Conservation (phyloP, 2,113 vertebrate genomes). For the Aramus guarauna region DNA sequence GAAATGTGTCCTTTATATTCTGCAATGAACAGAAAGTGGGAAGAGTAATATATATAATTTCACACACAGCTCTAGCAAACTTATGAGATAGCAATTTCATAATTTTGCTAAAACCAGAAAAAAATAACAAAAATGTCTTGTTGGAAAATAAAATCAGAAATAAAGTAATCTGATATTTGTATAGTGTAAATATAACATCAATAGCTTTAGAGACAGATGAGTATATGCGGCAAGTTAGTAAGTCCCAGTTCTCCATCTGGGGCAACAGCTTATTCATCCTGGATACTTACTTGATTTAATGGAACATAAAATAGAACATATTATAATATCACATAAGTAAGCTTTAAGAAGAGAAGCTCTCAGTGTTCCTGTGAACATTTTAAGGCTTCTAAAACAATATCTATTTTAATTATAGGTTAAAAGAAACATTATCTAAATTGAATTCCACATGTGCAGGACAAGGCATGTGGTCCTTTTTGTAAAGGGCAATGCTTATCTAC, state of each 20-base stretch:
- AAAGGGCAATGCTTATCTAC: not conserved
- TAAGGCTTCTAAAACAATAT: not conserved
- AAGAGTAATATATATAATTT: not conserved
- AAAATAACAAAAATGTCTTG: not conserved
- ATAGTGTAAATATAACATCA: too few species aligned
- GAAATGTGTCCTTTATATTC: not conserved
- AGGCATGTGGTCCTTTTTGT: not conserved
- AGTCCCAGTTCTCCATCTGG: not conserved
- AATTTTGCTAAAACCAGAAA: not conserved
- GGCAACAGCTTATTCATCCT: not conserved
- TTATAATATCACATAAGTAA: not conserved
- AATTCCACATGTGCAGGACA: not conserved
- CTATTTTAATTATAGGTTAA: not conserved
- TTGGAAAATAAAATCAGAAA: not conserved
- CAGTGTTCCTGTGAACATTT: not conserved
- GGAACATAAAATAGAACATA: not conserved
- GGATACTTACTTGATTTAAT: not conserved
- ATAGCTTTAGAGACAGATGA: not conserved
- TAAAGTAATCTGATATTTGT: too few species aligned
- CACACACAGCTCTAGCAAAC: not conserved
- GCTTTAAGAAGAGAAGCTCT: not conserved
- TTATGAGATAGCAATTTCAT: not conserved
- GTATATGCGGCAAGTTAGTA: not conserved
- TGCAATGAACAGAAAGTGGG: not conserved
- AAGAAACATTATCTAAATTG: not conserved